A percentile compares a stretch with the other conserved stretches of the same genome.
These are phyloP conservation scores for Oncorhynchus clarkii DNA, from an alignment of 2,113 vertebrate species.

Conservation along the genomic window DNA sequence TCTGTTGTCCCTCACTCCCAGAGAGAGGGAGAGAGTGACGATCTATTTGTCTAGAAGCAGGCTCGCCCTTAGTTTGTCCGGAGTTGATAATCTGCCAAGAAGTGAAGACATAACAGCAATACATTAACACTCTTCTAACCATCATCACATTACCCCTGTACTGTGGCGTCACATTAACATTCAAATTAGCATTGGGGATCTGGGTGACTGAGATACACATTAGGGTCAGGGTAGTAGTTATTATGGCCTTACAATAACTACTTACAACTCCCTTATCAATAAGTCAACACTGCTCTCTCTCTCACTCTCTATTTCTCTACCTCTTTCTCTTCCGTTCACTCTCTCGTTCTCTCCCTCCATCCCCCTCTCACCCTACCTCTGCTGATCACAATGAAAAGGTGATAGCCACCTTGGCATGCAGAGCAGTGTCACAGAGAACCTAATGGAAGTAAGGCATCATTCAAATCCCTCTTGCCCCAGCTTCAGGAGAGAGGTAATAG, in stretches of 20 bases:
- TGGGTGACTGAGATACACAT: not conserved
- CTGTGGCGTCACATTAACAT: constrained; percentile 31
- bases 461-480: not conserved
- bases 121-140: constrained; percentile 51
- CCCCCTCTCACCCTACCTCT: not conserved
- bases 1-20: constrained; percentile 42
- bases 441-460: constrained; percentile 1
- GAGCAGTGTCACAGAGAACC: not conserved
- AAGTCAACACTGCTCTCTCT: constrained; percentile 46
- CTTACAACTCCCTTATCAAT: constrained; percentile 59
- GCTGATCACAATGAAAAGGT: constrained; percentile 34
- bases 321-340: not conserved
- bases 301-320: not conserved
- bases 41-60: constrained; percentile 58
- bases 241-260: constrained; percentile 15
- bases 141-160: constrained; percentile 25
- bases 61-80: constrained; percentile 75
- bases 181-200: not conserved
- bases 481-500: not conserved
- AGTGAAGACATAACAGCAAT: constrained; percentile 55
- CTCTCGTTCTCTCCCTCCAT: constrained; percentile 5
- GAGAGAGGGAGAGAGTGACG: not conserved
- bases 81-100: constrained; percentile 80
- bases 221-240: not conserved
- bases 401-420: constrained; percentile 30